Percentiles rank a stretch among this genome's conserved stretches.
Conservation (phyloP, 2,113 vertebrate species). For the Scopus umbretta region DNA sequence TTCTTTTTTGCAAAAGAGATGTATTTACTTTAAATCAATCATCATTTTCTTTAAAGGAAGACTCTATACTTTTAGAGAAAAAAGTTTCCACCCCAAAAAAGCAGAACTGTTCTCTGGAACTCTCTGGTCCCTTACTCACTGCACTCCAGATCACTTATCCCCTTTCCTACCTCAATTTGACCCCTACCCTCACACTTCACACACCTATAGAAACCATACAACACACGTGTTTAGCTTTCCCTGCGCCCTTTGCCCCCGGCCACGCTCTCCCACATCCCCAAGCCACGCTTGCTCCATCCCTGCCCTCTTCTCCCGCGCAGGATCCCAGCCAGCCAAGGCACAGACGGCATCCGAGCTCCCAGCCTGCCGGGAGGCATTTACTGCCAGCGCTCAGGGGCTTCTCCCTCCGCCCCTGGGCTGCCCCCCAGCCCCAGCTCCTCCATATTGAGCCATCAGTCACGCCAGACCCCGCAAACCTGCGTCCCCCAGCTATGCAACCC, state of each 20-base stretch:
- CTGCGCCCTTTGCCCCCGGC: background rate
- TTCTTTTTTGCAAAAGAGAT: background rate
- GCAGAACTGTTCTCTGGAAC: background rate
- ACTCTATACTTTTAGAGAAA: background rate
- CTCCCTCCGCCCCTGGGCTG: background rate
- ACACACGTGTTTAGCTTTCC: rapidly evolving
- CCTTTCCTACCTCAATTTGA: background rate
- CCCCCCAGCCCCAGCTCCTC: background rate
- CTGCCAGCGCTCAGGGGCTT: rapidly evolving
- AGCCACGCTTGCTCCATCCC: rapidly evolving
- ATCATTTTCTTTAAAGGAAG: background rate
- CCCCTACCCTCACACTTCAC: background rate
- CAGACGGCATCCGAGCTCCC: rapidly evolving
- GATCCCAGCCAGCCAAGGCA: rapidly evolving
- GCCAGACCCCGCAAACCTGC: background rate
- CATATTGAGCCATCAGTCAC: background rate
- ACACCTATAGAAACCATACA: background rate
- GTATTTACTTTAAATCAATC: background rate
- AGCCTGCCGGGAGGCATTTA: rapidly evolving
- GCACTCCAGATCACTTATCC: background rate
- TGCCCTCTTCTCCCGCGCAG: no score
- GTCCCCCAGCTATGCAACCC: rapidly evolving
- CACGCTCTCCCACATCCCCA: rapidly evolving
- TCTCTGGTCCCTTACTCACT: background rate
- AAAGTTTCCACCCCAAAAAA: background rate